A percentile compares a stretch with the other conserved stretches of the same genome.
Conservation (phyloP, 2,113 vertebrate genomes). For the Vulpes ferrilata region DNA sequence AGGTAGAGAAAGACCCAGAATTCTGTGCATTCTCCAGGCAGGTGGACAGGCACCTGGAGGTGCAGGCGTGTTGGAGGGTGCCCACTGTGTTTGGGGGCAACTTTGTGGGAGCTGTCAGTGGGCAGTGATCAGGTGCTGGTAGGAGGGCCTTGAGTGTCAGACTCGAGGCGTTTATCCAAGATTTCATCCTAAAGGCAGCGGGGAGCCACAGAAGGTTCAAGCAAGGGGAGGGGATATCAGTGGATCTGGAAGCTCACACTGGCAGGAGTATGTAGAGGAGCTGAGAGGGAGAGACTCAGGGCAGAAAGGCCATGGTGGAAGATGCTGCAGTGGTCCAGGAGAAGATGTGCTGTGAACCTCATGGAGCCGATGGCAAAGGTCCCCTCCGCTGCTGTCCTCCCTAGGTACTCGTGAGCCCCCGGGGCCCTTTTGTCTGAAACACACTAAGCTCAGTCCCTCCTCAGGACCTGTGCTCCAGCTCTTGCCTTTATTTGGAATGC, state of each 20-base stretch:
- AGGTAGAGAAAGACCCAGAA: neutral
- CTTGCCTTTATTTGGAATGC: neutral
- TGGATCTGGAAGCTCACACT: neutral
- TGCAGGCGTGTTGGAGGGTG: neutral
- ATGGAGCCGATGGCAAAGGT: neutral
- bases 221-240: neutral
- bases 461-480: neutral
- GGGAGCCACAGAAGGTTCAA: neutral
- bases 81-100: accelerated
- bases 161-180: neutral
- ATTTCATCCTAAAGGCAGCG: neutral
- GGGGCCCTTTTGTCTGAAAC: neutral
- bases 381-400: accelerated
- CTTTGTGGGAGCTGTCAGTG: accelerated
- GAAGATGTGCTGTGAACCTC: neutral
- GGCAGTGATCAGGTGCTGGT: neutral
- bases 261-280: neutral
- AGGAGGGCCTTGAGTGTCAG: neutral
- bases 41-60: neutral
- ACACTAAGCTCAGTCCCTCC: neutral
- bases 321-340: neutral
- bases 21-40: neutral
- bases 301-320: neutral
- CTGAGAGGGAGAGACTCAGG: neutral
- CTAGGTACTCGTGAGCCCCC: neutral